Conservation (phyloP, 1,140 invertebrate genomes). For the Manduca sexta region DNA sequence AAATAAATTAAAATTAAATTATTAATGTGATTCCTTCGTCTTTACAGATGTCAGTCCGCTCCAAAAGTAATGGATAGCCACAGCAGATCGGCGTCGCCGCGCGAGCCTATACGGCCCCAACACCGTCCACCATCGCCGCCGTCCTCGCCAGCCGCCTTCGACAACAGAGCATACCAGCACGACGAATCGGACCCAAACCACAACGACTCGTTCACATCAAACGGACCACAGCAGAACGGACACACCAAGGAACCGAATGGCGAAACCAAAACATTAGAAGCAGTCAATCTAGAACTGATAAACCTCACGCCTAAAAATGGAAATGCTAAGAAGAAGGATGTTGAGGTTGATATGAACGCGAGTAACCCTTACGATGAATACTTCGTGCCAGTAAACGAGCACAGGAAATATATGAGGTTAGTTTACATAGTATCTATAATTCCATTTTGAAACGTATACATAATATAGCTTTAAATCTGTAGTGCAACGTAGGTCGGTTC, state of each 20-base stretch:
- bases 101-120: conserved; percentile 50
- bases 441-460: background rate
- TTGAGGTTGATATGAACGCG: conserved; percentile 79
- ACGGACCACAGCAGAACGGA: conserved; percentile 41
- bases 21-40: too few species aligned
- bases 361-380: conserved; percentile 85
- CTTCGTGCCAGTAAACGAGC: conserved; percentile 88
- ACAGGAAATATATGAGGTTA: conserved; percentile 88
- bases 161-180: conserved; percentile 60
- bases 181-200: conserved; percentile 61
- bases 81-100: conserved; percentile 65
- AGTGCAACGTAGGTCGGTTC: too few species aligned
- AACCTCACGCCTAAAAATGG: conserved; percentile 81
- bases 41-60: conserved; percentile 67
- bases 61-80: conserved; percentile 63
- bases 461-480: too few species aligned
- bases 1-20: too few species aligned
- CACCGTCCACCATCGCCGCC: conserved; percentile 57
- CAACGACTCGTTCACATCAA: conserved; percentile 58
- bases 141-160: conserved; percentile 45
- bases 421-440: conserved; percentile 17
- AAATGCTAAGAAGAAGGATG: conserved; percentile 77
- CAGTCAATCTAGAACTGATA: conserved; percentile 85
- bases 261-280: conserved; percentile 74
- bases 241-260: conserved; percentile 55